These are phyloP conservation scores for Trachelus tabidus DNA, from an alignment of 2,888 invertebrate species.

Conservation along the genomic window DNA sequence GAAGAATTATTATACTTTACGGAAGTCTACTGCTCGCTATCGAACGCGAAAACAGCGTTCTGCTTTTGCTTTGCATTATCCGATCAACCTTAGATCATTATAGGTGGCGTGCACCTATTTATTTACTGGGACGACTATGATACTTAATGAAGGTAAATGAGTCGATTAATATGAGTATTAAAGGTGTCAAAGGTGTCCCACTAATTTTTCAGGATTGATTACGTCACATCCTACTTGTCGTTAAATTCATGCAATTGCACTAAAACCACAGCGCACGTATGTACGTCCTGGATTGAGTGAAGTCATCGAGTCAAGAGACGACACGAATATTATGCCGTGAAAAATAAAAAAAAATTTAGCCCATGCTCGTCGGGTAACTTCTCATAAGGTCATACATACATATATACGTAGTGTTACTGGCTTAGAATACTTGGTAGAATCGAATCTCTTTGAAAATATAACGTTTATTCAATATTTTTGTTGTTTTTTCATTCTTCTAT, in stretches of 20 bases:
- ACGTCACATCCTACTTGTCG: constrained; percentile 18
- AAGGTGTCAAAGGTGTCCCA: not conserved
- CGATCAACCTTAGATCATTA: not conserved
- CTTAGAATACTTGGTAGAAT: not conserved
- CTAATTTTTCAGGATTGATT: not conserved
- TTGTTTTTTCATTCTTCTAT: constrained; percentile 17
- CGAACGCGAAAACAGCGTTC: not conserved
- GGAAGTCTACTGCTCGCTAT: not conserved
- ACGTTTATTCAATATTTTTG: constrained; percentile 42
- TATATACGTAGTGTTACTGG: not conserved
- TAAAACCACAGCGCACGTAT: not conserved
- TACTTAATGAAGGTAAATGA: too few species aligned
- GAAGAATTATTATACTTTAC: not conserved
- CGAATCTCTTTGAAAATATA: constrained; percentile 40
- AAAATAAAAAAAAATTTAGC: not conserved
- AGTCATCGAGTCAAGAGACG: not conserved
- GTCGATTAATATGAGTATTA: not conserved
- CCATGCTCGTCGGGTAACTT: not conserved
- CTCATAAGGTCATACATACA: not conserved
- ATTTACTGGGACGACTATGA: too few species aligned
- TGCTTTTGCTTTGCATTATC: not conserved
- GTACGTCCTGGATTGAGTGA: not conserved
- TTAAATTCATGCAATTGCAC: constrained; percentile 15
- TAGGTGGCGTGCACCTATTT: too few species aligned
- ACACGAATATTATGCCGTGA: not conserved